Evolutionary conservation across 2,113 vertebrate species (phyloP).

Genomic region (Prinia subflava): DNA sequence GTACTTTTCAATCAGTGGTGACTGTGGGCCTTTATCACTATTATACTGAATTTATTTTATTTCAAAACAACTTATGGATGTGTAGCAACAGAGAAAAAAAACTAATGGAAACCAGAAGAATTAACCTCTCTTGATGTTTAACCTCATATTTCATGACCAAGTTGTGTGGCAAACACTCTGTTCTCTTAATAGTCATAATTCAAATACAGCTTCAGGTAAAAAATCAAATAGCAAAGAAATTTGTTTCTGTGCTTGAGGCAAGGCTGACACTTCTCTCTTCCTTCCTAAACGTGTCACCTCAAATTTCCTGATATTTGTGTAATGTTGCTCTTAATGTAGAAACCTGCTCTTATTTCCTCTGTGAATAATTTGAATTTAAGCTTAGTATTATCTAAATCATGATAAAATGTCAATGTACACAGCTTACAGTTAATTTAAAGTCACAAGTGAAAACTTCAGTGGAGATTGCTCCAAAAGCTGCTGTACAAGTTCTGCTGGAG

Average conservation of each 20-base stretch:
- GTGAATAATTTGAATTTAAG: not conserved
- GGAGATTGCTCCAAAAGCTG: not conserved
- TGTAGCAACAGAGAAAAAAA: not conserved
- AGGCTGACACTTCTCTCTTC: not conserved
- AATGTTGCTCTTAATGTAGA: not conserved
- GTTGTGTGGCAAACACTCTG: not conserved
- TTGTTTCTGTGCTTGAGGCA: not conserved
- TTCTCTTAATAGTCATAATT: not conserved
- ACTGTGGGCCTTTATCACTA: not conserved
- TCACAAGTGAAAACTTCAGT: accelerated
- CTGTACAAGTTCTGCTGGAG: not conserved
- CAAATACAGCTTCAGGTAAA: not conserved
- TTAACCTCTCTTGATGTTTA: not conserved
- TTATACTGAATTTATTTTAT: not conserved
- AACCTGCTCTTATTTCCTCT: not conserved
- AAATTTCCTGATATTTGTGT: not conserved
- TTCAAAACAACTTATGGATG: not conserved
- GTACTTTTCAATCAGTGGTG: constrained; percentile 53
- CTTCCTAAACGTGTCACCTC: not conserved
- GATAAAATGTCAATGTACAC: not conserved
- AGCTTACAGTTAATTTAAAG: not conserved
- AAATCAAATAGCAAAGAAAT: not conserved
- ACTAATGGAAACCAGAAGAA: not conserved
- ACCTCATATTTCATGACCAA: not conserved
- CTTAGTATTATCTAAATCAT: not conserved